phyloP scores from a whole-genome alignment of 2,797 vertebrate species.

The Hemitrygon akajei region DNA sequence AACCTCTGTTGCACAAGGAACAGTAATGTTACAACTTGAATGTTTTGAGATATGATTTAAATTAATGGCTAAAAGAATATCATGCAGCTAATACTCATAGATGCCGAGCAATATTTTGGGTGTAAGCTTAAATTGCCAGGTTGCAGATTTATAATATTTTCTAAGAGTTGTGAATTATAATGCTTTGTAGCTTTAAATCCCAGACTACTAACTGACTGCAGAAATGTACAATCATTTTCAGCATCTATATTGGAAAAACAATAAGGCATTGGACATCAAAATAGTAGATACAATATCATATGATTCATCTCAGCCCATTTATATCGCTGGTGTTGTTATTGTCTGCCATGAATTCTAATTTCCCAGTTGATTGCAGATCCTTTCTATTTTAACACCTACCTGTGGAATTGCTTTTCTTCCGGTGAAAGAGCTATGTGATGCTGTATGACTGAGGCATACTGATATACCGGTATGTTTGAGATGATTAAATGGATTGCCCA shows the following conservation, averaged over 20 bases:
- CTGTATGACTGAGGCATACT: constrained; percentile 23
- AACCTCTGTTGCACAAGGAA: not conserved
- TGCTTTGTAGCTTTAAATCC: not conserved
- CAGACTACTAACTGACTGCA: not conserved
- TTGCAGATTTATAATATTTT: not conserved
- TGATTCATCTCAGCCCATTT: not conserved
- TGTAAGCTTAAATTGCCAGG: not conserved
- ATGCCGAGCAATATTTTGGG: not conserved
- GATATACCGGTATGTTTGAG: not conserved
- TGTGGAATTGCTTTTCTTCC: constrained; percentile 11
- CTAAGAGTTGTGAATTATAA: not conserved
- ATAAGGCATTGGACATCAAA: not conserved
- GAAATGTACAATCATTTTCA: not conserved
- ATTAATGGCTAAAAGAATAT: not conserved
- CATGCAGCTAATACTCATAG: not conserved
- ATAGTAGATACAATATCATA: not conserved
- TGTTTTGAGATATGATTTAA: not conserved
- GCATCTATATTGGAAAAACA: not conserved
- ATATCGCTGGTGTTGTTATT: not conserved
- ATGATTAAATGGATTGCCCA: constrained; percentile 20
- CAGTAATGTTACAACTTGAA: not conserved
- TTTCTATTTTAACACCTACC: constrained; percentile 14
- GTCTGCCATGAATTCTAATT: not conserved
- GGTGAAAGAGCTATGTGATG: not conserved
- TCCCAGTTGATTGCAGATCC: not conserved